Conservation (phyloP, 2,113 vertebrate genomes). For the Melanerpes formicivorus region DNA sequence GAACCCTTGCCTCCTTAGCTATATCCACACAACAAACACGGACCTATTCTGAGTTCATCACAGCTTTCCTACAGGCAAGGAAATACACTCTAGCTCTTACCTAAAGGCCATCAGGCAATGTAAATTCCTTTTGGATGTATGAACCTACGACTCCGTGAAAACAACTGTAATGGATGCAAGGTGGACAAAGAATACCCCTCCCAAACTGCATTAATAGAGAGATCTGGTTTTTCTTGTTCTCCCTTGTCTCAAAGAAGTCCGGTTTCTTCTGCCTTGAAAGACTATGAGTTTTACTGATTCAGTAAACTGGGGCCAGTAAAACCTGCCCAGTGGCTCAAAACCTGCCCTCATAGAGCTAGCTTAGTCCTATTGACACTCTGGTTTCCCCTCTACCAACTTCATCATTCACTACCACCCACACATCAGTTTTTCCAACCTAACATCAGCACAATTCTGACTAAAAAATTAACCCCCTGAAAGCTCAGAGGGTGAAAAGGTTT, state of each 20-base stretch:
- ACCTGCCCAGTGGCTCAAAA: neutral
- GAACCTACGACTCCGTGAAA: neutral
- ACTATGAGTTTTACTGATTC: neutral
- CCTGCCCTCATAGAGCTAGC: neutral
- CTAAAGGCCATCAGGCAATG: neutral
- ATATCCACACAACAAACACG: neutral
- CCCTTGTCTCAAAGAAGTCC: neutral
- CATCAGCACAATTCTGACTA: neutral
- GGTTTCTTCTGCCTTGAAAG: neutral
- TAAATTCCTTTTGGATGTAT: neutral
- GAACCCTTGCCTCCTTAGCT: neutral
- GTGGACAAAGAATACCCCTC: neutral
- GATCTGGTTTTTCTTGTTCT: neutral
- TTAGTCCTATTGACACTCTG: neutral
- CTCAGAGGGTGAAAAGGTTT: neutral
- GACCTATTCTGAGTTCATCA: neutral
- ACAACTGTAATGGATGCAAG: neutral
- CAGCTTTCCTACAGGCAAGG: neutral
- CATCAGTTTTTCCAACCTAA: neutral
- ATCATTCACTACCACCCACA: neutral
- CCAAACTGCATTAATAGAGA: neutral
- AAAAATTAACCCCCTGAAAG: neutral
- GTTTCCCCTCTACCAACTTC: neutral
- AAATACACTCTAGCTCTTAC: neutral
- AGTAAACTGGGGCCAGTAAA: constrained; percentile 2